These are phyloP conservation scores for Agrilus mali DNA, from an alignment of 2,888 invertebrate genomes.

Conservation along the genomic window DNA sequence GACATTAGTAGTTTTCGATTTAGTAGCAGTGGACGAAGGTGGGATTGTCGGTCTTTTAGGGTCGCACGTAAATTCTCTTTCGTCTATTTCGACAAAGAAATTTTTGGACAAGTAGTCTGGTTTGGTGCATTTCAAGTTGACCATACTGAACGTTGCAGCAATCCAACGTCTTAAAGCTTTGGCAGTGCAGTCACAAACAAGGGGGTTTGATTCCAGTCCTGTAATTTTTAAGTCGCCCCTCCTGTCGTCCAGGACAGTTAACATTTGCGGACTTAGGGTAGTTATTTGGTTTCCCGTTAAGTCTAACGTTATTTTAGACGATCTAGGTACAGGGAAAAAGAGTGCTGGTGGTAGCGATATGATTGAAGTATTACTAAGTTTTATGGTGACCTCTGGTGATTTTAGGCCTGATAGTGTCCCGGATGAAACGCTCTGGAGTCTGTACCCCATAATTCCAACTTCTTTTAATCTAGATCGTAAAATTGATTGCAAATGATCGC, in stretches of 20 bases:
- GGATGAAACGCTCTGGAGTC: slow-evolving; percentile 65
- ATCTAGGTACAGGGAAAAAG: slow-evolving; percentile 77
- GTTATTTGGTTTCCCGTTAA: slow-evolving; percentile 66
- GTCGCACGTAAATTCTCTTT: slow-evolving; percentile 74
- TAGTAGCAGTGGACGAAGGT: slow-evolving; percentile 10
- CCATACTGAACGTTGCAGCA: slow-evolving; percentile 42
- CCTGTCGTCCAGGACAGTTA: slow-evolving; percentile 71
- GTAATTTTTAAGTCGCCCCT: slow-evolving; percentile 59
- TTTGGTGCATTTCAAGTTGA: slow-evolving; percentile 44
- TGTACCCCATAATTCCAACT: slow-evolving; percentile 60
- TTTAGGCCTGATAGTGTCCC: slow-evolving; percentile 75
- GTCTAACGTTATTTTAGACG: slow-evolving; percentile 67
- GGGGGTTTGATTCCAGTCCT: slow-evolving; percentile 68
- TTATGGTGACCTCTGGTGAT: slow-evolving; percentile 55
- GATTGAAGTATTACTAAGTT: slow-evolving; percentile 69
- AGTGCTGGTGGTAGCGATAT: slow-evolving; percentile 66
- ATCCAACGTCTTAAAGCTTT: slow-evolving; percentile 70
- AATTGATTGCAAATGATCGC: slow-evolving; percentile 67
- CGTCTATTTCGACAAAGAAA: slow-evolving; percentile 60
- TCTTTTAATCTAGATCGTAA: slow-evolving; percentile 66
- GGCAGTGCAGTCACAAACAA: slow-evolving; percentile 76
- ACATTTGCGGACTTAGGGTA: slow-evolving; percentile 63
- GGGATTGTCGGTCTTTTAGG: slow-evolving; percentile 43
- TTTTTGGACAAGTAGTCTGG: slow-evolving; percentile 60
- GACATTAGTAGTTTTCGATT: slow-evolving; percentile 38